Conservation (phyloP, 2,113 vertebrate species). For the Ctenodactylus gundi region DNA sequence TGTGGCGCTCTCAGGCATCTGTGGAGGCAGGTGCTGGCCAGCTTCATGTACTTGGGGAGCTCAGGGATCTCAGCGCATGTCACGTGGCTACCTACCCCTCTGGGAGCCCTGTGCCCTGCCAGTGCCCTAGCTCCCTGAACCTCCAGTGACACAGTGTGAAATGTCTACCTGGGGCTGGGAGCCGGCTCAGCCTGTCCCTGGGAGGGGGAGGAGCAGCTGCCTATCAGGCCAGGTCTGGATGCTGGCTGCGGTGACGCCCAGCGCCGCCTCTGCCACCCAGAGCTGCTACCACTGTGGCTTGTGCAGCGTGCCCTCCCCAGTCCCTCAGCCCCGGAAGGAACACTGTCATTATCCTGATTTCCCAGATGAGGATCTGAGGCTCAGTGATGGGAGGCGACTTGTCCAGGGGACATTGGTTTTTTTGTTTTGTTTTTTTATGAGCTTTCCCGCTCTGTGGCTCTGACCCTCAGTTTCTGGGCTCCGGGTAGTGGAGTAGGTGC, state of each 20-base stretch:
- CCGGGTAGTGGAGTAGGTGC: neutral
- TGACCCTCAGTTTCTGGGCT: rapidly evolving
- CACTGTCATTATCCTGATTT: neutral
- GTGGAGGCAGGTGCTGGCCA: neutral
- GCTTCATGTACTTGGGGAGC: neutral
- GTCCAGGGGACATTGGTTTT: rapidly evolving
- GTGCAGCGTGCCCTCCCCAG: too few species aligned
- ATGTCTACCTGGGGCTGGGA: neutral
- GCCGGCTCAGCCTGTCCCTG: neutral
- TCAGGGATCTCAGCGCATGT: neutral
- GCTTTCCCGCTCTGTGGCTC: neutral
- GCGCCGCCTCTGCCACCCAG: too few species aligned
- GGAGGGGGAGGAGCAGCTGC: neutral
- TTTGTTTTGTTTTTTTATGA: neutral
- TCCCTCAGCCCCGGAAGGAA: neutral
- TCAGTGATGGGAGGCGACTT: neutral
- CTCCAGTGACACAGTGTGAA: neutral
- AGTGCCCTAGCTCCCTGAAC: neutral
- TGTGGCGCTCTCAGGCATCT: neutral
- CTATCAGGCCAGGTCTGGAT: neutral
- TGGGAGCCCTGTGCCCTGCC: neutral
- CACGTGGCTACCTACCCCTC: neutral
- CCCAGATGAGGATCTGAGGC: neutral
- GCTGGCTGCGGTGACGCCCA: neutral
- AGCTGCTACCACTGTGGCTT: too few species aligned